phyloP scores from a whole-genome alignment of 2,113 vertebrate species.

The Dermatemys mawii region DNA sequence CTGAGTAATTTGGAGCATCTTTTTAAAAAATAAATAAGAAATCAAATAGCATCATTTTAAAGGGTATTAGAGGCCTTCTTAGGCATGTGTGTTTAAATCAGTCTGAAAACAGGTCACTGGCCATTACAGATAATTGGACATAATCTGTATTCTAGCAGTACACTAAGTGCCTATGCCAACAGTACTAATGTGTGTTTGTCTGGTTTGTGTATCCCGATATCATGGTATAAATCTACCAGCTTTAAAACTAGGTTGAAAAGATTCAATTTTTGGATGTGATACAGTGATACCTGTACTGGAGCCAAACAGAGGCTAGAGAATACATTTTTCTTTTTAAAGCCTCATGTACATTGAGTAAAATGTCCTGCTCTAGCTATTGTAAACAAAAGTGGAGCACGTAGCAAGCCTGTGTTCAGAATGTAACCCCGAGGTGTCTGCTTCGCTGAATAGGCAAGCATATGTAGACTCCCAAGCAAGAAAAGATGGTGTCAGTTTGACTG shows the following conservation, averaged over 20 bases:
- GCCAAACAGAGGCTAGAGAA: background rate
- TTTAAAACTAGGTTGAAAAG: background rate
- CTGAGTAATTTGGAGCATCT: background rate
- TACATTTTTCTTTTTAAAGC: background rate
- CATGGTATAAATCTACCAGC: background rate
- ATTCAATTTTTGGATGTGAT: background rate
- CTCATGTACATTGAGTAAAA: background rate
- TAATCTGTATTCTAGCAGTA: slow-evolving; percentile 38
- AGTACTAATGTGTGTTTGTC: background rate
- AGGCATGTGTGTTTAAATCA: background rate
- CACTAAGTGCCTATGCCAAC: slow-evolving; percentile 69
- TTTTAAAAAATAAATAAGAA: background rate
- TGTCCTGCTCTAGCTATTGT: background rate
- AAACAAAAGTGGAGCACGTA: background rate
- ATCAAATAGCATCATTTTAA: background rate
- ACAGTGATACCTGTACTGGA: background rate
- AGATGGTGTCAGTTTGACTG: background rate
- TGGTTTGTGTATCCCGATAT: background rate
- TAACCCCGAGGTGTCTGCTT: background rate
- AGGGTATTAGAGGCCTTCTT: background rate
- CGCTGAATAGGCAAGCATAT: background rate
- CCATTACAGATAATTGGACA: background rate
- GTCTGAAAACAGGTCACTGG: slow-evolving; percentile 26
- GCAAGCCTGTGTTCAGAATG: too few relatives aligned
- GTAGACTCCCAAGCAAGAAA: background rate